Conservation (phyloP, 1,140 invertebrate species). For the Nasonia giraulti region DNA sequence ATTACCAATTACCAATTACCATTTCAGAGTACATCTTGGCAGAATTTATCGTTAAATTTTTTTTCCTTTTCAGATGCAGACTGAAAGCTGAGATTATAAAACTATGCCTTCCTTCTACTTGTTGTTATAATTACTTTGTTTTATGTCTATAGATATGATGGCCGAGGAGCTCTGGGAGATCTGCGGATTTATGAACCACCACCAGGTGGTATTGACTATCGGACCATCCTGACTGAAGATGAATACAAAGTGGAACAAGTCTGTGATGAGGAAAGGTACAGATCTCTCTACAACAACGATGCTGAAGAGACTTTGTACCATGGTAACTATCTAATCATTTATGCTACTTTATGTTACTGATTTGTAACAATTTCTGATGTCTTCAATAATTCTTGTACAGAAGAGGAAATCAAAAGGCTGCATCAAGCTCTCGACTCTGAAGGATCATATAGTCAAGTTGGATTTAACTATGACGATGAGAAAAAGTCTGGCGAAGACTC, state of each 20-base stretch:
- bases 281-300: constrained; percentile 90
- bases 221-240: constrained; percentile 82
- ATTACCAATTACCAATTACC: background rate
- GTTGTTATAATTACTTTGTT: constrained; percentile 62
- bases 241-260: constrained; percentile 89
- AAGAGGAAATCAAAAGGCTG: constrained; percentile 92
- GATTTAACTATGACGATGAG: constrained; percentile 85
- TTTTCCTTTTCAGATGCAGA: constrained; percentile 53
- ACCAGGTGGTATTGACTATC: constrained; percentile 81
- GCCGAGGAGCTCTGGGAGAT: constrained; percentile 90
- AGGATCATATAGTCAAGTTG: constrained; percentile 85
- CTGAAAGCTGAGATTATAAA: constrained; percentile 49
- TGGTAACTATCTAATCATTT: constrained; percentile 74
- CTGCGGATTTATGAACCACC: constrained; percentile 83
- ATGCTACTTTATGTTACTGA: background rate
- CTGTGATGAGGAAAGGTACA: constrained; percentile 93
- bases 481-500: constrained; percentile 65
- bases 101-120: background rate
- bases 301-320: constrained; percentile 89
- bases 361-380: background rate
- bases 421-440: constrained; percentile 83
- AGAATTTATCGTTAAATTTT: constrained; percentile 33
- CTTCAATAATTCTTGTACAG: constrained; percentile 72
- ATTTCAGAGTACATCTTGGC: constrained; percentile 29
- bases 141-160: constrained; percentile 90